These are phyloP conservation scores for Lepilemur septentrionalis DNA, from an alignment of 2,797 vertebrate species.

Conservation along the genomic window DNA sequence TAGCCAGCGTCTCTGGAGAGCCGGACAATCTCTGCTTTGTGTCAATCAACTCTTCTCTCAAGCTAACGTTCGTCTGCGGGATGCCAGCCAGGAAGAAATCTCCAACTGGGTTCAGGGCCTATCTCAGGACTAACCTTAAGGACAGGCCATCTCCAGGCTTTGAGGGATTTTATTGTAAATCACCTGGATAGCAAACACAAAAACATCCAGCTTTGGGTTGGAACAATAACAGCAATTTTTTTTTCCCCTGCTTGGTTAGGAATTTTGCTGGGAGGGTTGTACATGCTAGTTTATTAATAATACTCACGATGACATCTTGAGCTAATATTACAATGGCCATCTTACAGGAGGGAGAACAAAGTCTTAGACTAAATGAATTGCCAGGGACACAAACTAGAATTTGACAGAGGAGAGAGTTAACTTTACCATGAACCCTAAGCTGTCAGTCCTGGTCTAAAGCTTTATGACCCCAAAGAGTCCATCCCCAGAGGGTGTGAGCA, in stretches of 20 bases:
- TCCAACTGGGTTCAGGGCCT: background rate
- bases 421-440: fast-evolving
- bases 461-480: background rate
- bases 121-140: background rate
- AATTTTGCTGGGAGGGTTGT: background rate
- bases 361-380: background rate
- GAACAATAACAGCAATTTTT: background rate
- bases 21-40: no score
- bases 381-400: background rate
- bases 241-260: background rate
- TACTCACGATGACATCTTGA: background rate
- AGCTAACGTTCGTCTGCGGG: background rate
- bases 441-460: background rate
- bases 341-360: background rate
- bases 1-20: background rate
- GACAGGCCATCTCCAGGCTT: background rate
- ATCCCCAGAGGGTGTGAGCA: background rate
- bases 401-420: background rate
- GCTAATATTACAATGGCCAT: background rate
- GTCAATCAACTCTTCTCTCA: background rate
- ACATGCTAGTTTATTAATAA: background rate
- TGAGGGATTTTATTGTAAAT: conserved; percentile 34
- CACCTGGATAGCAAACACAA: background rate
- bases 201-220: background rate
- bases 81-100: background rate